Percentiles rank a stretch among this genome's conserved stretches.
phyloP scores from a whole-genome alignment of 23 tunicate genomes.

The Phallusia fumigata region DNA sequence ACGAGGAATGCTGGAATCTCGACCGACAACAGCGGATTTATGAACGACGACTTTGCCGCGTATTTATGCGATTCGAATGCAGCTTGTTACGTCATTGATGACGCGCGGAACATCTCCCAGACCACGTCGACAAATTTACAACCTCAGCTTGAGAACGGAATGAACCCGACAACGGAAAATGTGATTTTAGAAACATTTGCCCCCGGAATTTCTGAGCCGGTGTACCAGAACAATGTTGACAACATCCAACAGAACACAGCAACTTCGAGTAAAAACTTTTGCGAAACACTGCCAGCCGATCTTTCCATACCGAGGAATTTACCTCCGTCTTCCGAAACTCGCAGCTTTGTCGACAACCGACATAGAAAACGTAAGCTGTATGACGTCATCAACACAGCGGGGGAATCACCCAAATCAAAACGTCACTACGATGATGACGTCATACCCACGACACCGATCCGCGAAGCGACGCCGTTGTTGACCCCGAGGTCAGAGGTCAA shows the following conservation, averaged over 20 bases:
- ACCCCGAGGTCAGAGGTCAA: slow-evolving; percentile 27
- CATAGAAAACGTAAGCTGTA: slow-evolving; percentile 1
- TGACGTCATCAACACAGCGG: not conserved
- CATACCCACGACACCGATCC: slow-evolving; percentile 31
- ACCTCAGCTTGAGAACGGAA: no score
- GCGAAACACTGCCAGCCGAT: not conserved
- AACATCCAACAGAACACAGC: not conserved
- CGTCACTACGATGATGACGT: slow-evolving; percentile 26
- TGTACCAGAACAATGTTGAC: not conserved
- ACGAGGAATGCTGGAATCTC: slow-evolving; percentile 44
- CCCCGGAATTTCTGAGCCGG: not conserved
- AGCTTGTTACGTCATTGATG: not conserved
- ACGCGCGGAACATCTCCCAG: no score
- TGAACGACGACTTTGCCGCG: not conserved
- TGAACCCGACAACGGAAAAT: no score
- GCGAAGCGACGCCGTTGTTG: slow-evolving; percentile 13
- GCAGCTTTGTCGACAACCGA: no score
- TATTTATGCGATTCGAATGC: not conserved
- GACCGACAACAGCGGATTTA: not conserved
- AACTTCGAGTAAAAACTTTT: not conserved
- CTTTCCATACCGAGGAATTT: not conserved
- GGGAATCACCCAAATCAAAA: not conserved
- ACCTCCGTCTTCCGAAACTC: no score
- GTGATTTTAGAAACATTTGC: not conserved
- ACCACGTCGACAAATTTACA: no score